Base-by-base conservation (phyloP, 23 tunicate genomes). In the Phallusia fumigata region DNA sequence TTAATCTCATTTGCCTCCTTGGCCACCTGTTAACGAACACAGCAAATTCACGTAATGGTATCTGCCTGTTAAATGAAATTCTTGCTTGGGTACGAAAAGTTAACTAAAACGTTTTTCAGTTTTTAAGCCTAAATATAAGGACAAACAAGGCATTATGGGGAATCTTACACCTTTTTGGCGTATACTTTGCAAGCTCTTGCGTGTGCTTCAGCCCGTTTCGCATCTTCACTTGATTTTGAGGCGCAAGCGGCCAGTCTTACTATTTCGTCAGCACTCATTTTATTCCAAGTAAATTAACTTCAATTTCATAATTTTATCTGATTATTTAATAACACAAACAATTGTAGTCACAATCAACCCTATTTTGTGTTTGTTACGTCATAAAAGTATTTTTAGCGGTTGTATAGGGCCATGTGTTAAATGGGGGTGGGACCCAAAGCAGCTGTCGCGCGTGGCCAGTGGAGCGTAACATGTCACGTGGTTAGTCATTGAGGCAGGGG, bases 141-240 rank as follows among this genome's bases (percentile, higher is more conserved):
- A n/a, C n/a, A n/a, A n/a, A n/a, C n/a, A n/a, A n/a, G n/a, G n/a
- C 15, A 51, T 18, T 18, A 51, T 51, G 58, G 58, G 15, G 18
- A 51, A 58, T 58, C 26, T 58, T 13, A 13, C 5, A 85, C 88
- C 83, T 85, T 85, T 85, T 79, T 85, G 2, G 88, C 88, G 83
- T 85, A 85, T 0, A 85, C 88, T 28, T 79, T 36, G 47, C 88
- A 49, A 1, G 88, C 88, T 45, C 88, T 40, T 22, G 88, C 88
- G 40, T 85, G 88, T 19, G 88, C 88, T 78, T 85, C 88, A 0
- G 88, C 88, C 28, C 47, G 30, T 69, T 85, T 85, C 0, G 88
- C 83, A 49, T 78, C 83, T 53, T 85, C 82, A 79, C 50, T 79
- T 30, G 88, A 78, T 69, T 65, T 85, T 31, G 75, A 30, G 5